Base-by-base conservation (phyloP, 2,888 invertebrate genomes). In the Dione juno region DNA sequence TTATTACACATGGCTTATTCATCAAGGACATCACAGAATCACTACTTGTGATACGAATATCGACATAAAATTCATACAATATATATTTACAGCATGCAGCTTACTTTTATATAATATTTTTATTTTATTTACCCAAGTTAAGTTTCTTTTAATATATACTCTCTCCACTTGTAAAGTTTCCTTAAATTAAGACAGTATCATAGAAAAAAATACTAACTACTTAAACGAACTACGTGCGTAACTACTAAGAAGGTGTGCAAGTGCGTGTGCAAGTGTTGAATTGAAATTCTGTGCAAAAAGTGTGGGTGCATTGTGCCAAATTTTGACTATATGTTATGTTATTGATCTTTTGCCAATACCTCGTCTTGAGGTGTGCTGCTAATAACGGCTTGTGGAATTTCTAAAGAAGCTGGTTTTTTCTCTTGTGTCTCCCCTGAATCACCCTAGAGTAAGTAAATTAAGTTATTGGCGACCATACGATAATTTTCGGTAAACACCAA, bases 391-490 rank as follows among this genome's bases (percentile, higher is more conserved):
- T 86, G 87, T 85, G 89, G 87, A 73, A 87, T 86, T 83, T 82
- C 87, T 86, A 92, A 85, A 76, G 88, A 84, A 74, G 86, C 82
- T 78, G 83, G 82, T 80, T 81, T 89, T 83, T 74, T 81, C 79
- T 85, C 84, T 71, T 85, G 83, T 80, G 84, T 89, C 76, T 81
- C 84, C 78, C 86, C 88, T 82, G 84, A 84, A 72, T 89, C 89
- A 85, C 90, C 92, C 92, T 93, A 92, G 75, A 90, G 82, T 61
- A 45, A 61, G 45, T 84, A 89, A 87, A 87, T 84, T 81, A 72
- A 54, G 83, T 88, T 86, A 87, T 79, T 87, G 89, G 89, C 90
- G 88, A 92, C 87, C 87, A 75, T 87, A 88, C 87, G 86, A 84
- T 77, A 48, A 66, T 78, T 75, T 74, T 45, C n/a, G 28, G 5